Evolutionary conservation across 1,140 invertebrate species (phyloP).

Genomic region (Carposina sasakii): DNA sequence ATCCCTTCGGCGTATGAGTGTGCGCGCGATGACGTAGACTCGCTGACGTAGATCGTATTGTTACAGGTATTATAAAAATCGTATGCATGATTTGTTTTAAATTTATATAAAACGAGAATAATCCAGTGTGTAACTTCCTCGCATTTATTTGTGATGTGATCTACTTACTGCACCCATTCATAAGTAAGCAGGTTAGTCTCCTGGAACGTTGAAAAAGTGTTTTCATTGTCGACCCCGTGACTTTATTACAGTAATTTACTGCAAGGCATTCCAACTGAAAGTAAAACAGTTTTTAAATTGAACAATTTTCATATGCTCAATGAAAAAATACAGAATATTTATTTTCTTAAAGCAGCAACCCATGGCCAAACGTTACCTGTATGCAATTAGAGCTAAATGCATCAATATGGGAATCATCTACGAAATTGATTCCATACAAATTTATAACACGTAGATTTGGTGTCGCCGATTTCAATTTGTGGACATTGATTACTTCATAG

Average conservation of each 20-base stretch:
- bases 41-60: too few relatives aligned
- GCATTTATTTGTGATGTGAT: too few relatives aligned
- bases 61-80: too few relatives aligned
- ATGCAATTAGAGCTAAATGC: conserved; percentile 96
- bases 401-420: conserved; percentile 99
- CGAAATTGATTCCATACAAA: conserved; percentile 97
- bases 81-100: too few relatives aligned
- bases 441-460: conserved; percentile 97
- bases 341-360: not conserved
- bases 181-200: conserved; percentile 91
- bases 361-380: conserved; percentile 72
- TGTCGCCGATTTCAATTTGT: conserved; percentile 96
- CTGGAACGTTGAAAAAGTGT: conserved; percentile 94
- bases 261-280: conserved; percentile 94
- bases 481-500: conserved; percentile 99
- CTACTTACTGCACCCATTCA: conserved; percentile 94
- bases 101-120: too few relatives aligned
- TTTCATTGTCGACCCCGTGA: conserved; percentile 97
- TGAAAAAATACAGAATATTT: not conserved
- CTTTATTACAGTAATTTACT: conserved; percentile 94
- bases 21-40: too few relatives aligned
- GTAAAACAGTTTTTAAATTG: not conserved
- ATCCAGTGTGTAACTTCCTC: too few relatives aligned
- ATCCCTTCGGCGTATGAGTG: too few relatives aligned
- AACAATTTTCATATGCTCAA: not conserved